Base-by-base conservation (phyloP, 2,888 invertebrate species). In the Rhyacophila evoluta region DNA sequence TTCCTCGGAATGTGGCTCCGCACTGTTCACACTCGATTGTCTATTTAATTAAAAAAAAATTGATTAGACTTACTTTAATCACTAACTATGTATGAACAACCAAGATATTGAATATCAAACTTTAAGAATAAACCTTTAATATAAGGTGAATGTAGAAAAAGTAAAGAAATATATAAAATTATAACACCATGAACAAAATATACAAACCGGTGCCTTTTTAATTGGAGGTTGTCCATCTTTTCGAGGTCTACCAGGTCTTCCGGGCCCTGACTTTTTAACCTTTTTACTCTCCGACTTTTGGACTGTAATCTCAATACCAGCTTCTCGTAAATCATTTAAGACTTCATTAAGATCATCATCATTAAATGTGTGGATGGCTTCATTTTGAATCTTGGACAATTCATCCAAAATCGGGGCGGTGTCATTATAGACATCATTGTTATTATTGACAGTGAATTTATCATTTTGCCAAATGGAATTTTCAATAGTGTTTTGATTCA, bases 1-100 rank as follows among this genome's bases (percentile, higher is more conserved):
- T 36, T 10, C 55, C 68, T 6, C 41, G 41, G 36, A 39, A 80
- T 15, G 29, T 41, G 39, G 68, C 70, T 0, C 67, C 74, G 29
- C 79, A 80, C 29, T 74, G 19, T 27, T 27, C 33, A 72, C 79
- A 79, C 11, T 70, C 11, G 5, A 29, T 19, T n/a, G 8, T 12
- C 77, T 74, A 25, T n/a, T 70, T 19, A 55, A 55, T 8, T 19
- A 55, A 55, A 1, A 55, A 1, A 25, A 15, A 25, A 3, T 15
- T 39, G 29, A 39, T 39, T 33, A 6, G 29, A 33, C 29, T 4
- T 6, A 6, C 29, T 33, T 33, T 33, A 33, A 33, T n/a, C n/a
- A 33, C 2, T 33, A 33, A 33, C 4, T 6, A 4, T 33, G 29
- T 33, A 33, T 2, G 29, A 33, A 33, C 2, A 2, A 6, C 6